phyloP scores from a whole-genome alignment of 2,888 invertebrate genomes.

The Boloria euphrosyne region DNA sequence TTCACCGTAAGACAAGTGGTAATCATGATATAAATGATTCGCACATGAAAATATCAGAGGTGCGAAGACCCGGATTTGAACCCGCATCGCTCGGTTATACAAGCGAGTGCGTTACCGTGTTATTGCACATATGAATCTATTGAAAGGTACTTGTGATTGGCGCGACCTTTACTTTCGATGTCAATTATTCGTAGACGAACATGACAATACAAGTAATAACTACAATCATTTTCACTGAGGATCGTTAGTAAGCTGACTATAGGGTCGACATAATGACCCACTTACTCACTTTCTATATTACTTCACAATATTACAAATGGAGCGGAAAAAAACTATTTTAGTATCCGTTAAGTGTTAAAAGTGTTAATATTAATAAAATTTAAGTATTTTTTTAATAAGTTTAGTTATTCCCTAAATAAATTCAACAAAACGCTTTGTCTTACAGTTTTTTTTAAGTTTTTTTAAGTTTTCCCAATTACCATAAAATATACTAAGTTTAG shows the following conservation, averaged over 20 bases:
- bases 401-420: no score
- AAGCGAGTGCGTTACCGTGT: no score
- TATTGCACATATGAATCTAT: conserved; percentile 1
- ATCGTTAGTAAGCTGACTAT: conserved; percentile 7
- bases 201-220: conserved; percentile 11
- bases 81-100: no score
- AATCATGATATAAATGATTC: no score
- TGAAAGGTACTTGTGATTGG: conserved; percentile 6
- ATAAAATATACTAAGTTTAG: no score
- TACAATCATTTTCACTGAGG: conserved; percentile 17
- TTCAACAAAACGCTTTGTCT: no score
- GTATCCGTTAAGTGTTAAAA: conserved; percentile 25
- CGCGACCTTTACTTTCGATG: conserved; percentile 28
- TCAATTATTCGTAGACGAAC: conserved; percentile 21
- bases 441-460: no score
- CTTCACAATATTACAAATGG: conserved; percentile 38
- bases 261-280: conserved; percentile 30
- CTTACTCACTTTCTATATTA: conserved; percentile 37
- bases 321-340: conserved; percentile 31
- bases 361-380: conserved; percentile 8
- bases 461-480: no score
- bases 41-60: no score
- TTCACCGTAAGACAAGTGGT: no score
- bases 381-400: neutral
- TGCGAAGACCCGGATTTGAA: no score